phyloP scores from a whole-genome alignment of 2,888 invertebrate genomes.

The Mactromeris polynyma region DNA sequence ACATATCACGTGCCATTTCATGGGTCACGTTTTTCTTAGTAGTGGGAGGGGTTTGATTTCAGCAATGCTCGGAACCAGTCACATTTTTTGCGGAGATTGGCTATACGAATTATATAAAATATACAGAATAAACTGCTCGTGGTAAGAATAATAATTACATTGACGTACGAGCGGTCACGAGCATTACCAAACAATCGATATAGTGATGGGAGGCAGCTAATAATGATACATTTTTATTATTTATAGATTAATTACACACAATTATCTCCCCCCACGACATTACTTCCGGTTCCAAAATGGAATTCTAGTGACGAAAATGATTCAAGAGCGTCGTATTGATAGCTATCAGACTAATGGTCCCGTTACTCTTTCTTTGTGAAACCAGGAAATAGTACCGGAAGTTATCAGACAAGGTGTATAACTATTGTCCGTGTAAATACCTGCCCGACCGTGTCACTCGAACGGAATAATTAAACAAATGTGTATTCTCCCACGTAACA shows the following conservation, averaged over 20 bases:
- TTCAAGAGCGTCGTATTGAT: constrained; percentile 36
- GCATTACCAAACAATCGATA: not conserved
- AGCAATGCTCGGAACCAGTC: too few relatives aligned
- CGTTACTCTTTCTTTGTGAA: constrained; percentile 26
- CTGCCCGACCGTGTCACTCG: constrained; percentile 31
- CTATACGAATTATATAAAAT: too few relatives aligned
- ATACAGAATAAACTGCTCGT: not conserved
- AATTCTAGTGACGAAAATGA: constrained; percentile 11
- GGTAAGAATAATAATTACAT: not conserved
- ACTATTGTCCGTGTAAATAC: constrained; percentile 1
- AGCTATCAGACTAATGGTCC: constrained; percentile 20
- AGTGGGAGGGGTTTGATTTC: too few relatives aligned
- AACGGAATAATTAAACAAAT: constrained; percentile 27
- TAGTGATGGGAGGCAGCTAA: not conserved
- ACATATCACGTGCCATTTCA: too few relatives aligned
- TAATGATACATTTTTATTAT: not conserved
- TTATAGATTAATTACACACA: not conserved
- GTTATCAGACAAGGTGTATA: not conserved
- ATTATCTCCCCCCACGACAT: not conserved
- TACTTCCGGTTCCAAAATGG: not conserved
- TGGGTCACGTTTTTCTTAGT: too few relatives aligned
- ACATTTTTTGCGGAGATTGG: too few relatives aligned
- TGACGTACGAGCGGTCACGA: not conserved
- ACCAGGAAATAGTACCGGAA: constrained; percentile 39
- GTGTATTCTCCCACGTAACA: constrained; percentile 9